Evolutionary conservation across 2,888 invertebrate species (phyloP).

Genomic region (Lomographa bimaculata): DNA sequence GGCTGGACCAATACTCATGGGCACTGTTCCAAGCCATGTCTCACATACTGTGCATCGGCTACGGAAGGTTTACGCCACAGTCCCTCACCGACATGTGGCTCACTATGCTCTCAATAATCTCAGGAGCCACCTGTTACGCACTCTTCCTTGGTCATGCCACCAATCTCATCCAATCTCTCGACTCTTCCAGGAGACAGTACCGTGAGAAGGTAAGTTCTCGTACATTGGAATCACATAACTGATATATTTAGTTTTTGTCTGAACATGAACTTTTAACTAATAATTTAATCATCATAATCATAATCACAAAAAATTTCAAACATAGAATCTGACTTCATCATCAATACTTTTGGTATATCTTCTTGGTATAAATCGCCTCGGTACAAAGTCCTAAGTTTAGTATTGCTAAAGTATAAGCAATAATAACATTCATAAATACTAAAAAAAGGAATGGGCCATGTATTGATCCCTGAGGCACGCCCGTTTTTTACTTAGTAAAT

Average conservation of each 20-base stretch:
- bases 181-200: slow-evolving; percentile 98
- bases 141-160: slow-evolving; percentile 99
- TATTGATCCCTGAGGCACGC: too few relatives aligned
- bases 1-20: slow-evolving; percentile 99
- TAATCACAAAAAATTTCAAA: neutral
- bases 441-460: too few relatives aligned
- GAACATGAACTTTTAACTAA: too few relatives aligned
- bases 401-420: too few relatives aligned
- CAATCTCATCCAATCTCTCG: slow-evolving; percentile 98
- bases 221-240: neutral
- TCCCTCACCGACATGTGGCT: slow-evolving; percentile 99
- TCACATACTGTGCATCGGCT: slow-evolving; percentile 99
- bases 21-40: slow-evolving; percentile 99
- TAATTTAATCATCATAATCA: neutral
- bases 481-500: too few relatives aligned
- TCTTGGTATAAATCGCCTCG: too few relatives aligned
- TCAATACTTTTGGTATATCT: slow-evolving; percentile 1
- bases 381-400: too few relatives aligned
- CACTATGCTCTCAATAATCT: slow-evolving; percentile 99
- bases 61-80: slow-evolving; percentile 98
- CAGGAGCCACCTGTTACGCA: slow-evolving; percentile 99
- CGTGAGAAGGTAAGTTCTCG: slow-evolving; percentile 93
- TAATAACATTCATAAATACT: too few relatives aligned
- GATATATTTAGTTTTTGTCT: too few relatives aligned
- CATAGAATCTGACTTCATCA: slow-evolving; percentile 1